These are phyloP conservation scores for Albula glossodonta DNA, from an alignment of 2,113 vertebrate species.

Conservation along the genomic window DNA sequence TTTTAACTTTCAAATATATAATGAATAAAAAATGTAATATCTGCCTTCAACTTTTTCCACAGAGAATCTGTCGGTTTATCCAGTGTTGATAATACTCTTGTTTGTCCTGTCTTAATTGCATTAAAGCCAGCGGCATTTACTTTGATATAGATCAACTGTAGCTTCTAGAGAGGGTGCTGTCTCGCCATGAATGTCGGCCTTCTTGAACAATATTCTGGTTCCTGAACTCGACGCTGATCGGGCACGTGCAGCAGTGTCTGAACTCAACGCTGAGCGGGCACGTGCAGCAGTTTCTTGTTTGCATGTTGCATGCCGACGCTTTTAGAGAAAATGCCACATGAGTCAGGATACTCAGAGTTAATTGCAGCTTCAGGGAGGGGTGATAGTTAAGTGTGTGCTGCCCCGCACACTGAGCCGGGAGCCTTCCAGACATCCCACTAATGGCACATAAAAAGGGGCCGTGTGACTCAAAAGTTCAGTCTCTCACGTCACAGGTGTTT, in stretches of 20 bases:
- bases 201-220: slow-evolving; percentile 18
- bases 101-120: too few species aligned
- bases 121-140: too few species aligned
- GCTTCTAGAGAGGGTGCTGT: too few species aligned
- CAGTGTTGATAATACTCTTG: too few species aligned
- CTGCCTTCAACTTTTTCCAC: too few species aligned
- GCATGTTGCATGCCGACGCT: slow-evolving; percentile 51
- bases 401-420: slow-evolving; percentile 36
- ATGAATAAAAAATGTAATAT: too few species aligned
- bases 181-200: too few species aligned
- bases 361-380: slow-evolving; percentile 62
- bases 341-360: slow-evolving; percentile 55
- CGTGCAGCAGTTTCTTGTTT: slow-evolving; percentile 19
- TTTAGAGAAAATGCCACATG: slow-evolving; percentile 74
- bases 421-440: slow-evolving; percentile 44
- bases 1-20: too few species aligned
- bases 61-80: too few species aligned
- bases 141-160: too few species aligned
- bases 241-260: slow-evolving; percentile 12
- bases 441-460: slow-evolving; percentile 49
- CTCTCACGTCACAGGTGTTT: slow-evolving; percentile 26
- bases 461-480: slow-evolving; percentile 42
- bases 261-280: slow-evolving; percentile 28
- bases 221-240: slow-evolving; percentile 29
- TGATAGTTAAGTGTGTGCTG: slow-evolving; percentile 52